phyloP scores from a whole-genome alignment of 1,140 invertebrate species.

The Zophobas atratus region DNA sequence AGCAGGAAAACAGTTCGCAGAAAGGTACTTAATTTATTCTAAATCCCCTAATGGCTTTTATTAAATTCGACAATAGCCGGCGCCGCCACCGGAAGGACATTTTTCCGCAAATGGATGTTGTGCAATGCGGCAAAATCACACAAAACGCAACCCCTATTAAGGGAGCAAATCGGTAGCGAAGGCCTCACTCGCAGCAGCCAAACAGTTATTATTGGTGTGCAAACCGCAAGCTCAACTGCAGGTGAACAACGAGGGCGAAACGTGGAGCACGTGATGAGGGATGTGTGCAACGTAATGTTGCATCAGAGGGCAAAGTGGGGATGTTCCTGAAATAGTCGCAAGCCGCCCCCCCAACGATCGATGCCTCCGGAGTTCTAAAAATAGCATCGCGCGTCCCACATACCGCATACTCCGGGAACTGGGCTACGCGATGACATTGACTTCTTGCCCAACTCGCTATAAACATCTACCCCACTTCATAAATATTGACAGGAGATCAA shows the following conservation, averaged over 20 bases:
- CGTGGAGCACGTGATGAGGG: conserved; percentile 27
- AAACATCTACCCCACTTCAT: conserved; percentile 35
- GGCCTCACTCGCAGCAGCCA: not conserved
- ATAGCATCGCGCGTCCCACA: conserved; percentile 53
- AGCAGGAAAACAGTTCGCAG: not conserved
- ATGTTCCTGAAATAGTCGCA: conserved; percentile 57
- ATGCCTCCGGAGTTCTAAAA: conserved; percentile 56
- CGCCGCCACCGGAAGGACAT: not conserved
- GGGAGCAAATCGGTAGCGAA: conserved; percentile 1
- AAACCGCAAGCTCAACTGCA: not conserved
- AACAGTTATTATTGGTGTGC: not conserved
- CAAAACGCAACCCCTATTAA: not conserved
- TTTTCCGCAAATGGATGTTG: not conserved
- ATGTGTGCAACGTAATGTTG: conserved; percentile 42
- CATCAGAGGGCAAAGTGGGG: conserved; percentile 19
- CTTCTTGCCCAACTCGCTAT: conserved; percentile 48
- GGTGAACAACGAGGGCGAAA: conserved; percentile 2
- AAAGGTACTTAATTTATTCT: not conserved
- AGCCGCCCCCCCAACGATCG: conserved; percentile 54
- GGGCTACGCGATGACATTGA: conserved; percentile 58
- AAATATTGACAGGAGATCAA: conserved; percentile 38
- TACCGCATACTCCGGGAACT: conserved; percentile 55
- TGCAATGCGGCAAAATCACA: conserved; percentile 33
- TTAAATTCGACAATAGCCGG: not conserved
- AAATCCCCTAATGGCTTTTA: not conserved